Base-by-base conservation (phyloP, 2,797 vertebrate genomes). In the Mormyrops boulengeri region DNA sequence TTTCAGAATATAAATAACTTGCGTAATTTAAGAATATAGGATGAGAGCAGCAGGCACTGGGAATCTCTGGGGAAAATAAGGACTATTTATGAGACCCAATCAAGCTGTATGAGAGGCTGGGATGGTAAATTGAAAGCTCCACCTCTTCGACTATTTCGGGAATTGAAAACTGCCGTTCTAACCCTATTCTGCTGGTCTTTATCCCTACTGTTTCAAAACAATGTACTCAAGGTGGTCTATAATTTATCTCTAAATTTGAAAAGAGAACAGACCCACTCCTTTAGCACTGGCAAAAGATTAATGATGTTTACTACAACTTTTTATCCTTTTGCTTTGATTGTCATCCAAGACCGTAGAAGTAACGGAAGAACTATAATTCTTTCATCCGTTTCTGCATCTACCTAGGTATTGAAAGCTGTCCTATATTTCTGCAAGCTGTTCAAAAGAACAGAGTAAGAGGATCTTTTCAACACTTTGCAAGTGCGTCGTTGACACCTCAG, bases 381-480 rank as follows among this genome's bases (percentile, higher is more conserved):
- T 62, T 44, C 8, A 62, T 34, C 87, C 55, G 6, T 88, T 62
- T 34, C 34, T 49, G 57, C 41, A 49, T 26, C 55, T 44, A 49
- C 38, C 19, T 41, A 66, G n/a, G 30, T 41, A 62, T 41, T 44
- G 87, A 88, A 34, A 66, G 17, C 55, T 49, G 34, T 88, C 50
- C 50, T n/a, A 26, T 66, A 34, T 41, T 11, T 34, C 22, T 26
- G 55, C 55, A 60, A 44, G 55, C 53, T 62, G 86, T 57, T 57
- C 50, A 57, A 26, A 88, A 52, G 55, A 88, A 88, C 14, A 8
- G 85, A 87, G 34, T 57, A 17, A 88, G n/a, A 47, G 57, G 50
- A 38, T 57, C 85, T 60, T 38, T 87, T 87, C 87, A 62, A 66
- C 87, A 66, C 85, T 87, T 41, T 47, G 34, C 38, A 47, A 88